Conservation (phyloP, 1,140 invertebrate species). For the Acromyrmex charruanus region DNA sequence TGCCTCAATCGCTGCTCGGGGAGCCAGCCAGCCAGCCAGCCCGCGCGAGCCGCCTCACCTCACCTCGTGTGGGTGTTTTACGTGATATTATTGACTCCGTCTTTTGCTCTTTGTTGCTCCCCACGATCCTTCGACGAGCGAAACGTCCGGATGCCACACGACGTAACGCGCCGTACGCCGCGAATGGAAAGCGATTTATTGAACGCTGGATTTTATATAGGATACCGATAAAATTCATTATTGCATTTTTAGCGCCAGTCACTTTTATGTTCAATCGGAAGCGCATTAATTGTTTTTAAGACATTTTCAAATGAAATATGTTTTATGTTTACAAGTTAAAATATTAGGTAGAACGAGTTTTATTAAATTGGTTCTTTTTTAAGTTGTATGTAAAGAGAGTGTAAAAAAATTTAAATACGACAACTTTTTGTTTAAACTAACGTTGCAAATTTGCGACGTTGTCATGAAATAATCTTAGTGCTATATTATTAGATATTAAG, state of each 20-base stretch:
- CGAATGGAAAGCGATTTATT: slow-evolving; percentile 48
- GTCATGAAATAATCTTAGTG: background rate
- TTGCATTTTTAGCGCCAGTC: too few species aligned
- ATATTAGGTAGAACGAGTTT: background rate
- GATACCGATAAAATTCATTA: slow-evolving; percentile 26
- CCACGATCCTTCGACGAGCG: background rate
- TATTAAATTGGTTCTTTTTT: background rate
- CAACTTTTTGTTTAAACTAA: background rate
- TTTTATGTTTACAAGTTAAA: background rate
- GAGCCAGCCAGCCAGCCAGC: slow-evolving; percentile 45
- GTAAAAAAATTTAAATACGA: background rate
- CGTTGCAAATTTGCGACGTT: background rate
- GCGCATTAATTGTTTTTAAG: background rate
- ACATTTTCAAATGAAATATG: background rate
- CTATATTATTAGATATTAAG: too few species aligned
- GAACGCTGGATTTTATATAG: slow-evolving; percentile 24
- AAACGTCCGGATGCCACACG: slow-evolving; percentile 26
- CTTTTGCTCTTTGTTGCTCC: slow-evolving; percentile 57
- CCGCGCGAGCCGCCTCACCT: slow-evolving; percentile 67
- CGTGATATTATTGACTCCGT: slow-evolving; percentile 80
- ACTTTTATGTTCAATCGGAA: slow-evolving; percentile 1
- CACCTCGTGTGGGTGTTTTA: slow-evolving; percentile 80
- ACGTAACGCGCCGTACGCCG: slow-evolving; percentile 19
- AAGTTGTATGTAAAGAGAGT: background rate
- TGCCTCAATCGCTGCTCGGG: slow-evolving; percentile 74